Percentiles rank a stretch among this genome's conserved stretches.
Conservation (phyloP, 2,113 vertebrate species). For the Halichoerus grypus region DNA sequence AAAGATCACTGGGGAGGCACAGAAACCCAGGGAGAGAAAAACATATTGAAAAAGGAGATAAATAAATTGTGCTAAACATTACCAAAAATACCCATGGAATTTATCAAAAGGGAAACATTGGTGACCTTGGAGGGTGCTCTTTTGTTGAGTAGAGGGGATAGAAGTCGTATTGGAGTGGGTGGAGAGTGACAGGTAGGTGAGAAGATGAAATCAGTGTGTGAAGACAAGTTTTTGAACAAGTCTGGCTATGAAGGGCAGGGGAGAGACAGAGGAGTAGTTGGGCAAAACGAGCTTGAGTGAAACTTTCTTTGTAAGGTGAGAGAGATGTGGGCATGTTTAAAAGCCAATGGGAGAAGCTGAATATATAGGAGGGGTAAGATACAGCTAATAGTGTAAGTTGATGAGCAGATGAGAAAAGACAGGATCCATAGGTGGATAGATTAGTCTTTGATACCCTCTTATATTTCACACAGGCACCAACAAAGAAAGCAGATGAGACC, state of each 20-base stretch:
- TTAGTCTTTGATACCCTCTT: neutral
- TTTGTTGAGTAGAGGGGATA: neutral
- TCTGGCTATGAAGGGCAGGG: neutral
- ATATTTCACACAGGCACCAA: neutral
- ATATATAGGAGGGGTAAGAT: neutral
- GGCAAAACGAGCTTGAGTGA: neutral
- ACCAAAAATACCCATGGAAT: neutral
- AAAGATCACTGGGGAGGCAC: neutral
- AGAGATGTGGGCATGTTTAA: neutral
- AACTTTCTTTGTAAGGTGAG: neutral
- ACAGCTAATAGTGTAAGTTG: neutral
- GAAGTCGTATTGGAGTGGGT: neutral
- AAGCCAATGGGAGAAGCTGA: neutral
- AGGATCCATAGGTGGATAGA: neutral
- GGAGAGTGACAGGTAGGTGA: neutral
- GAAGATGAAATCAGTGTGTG: neutral
- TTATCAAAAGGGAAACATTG: neutral
- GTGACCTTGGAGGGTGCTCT: neutral
- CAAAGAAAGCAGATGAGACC: neutral
- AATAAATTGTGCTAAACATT: neutral
- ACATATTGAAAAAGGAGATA: neutral
- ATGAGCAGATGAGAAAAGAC: neutral
- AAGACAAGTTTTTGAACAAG: neutral
- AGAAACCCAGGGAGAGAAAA: neutral
- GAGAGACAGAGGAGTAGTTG: neutral